Conservation (phyloP, 2,797 vertebrate species). For the Rhinichthys osculus region DNA sequence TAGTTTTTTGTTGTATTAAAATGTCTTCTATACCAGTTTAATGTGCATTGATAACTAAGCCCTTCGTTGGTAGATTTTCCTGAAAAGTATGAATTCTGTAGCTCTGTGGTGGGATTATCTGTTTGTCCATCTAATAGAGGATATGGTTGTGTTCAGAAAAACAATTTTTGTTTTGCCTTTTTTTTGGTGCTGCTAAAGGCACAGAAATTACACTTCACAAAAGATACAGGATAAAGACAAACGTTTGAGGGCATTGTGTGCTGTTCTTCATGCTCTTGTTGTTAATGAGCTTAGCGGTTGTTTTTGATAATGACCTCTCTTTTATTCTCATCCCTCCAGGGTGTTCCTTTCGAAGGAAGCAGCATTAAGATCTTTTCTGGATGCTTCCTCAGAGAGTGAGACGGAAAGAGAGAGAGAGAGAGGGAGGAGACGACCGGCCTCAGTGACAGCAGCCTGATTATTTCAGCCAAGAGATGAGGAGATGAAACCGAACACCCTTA, state of each 20-base stretch:
- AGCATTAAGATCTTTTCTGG: conserved; percentile 75
- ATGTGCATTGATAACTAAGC: background rate
- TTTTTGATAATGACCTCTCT: conserved; percentile 29
- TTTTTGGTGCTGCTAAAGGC: background rate
- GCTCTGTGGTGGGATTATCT: background rate
- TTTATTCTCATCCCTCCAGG: conserved; percentile 65
- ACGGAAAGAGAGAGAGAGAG: conserved; percentile 70
- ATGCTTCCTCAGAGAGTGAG: conserved; percentile 58
- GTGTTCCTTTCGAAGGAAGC: conserved; percentile 85
- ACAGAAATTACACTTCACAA: background rate
- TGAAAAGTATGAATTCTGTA: background rate
- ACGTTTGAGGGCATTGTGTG: background rate
- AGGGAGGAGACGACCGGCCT: conserved; percentile 65
- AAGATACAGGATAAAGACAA: background rate
- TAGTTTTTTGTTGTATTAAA: background rate
- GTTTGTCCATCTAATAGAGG: background rate
- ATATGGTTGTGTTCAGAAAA: background rate
- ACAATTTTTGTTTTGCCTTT: background rate
- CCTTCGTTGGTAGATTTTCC: background rate
- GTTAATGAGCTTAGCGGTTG: background rate
- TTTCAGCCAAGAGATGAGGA: conserved; percentile 28
- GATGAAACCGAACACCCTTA: conserved; percentile 18
- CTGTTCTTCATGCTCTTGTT: background rate
- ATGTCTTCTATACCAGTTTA: background rate
- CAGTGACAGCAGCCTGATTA: conserved; percentile 31